Evolutionary conservation across 1,140 invertebrate genomes (phyloP).

Genomic region (Carposina sasakii): DNA sequence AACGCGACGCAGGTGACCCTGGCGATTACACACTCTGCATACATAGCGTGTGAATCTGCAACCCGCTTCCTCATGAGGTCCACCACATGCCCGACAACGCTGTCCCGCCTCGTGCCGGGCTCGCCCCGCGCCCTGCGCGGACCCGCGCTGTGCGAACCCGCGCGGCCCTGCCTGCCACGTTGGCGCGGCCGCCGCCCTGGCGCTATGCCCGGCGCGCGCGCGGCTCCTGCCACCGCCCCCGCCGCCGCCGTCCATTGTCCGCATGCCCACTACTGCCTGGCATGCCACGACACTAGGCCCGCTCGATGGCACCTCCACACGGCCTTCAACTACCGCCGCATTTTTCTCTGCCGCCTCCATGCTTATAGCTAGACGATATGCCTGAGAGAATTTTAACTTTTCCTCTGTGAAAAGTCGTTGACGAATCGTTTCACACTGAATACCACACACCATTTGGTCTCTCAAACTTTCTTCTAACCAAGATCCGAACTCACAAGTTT

Average conservation of each 20-base stretch:
- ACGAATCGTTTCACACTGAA: conserved; percentile 1
- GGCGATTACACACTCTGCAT: conserved; percentile 1
- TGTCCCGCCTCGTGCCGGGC: not conserved
- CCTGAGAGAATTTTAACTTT: not conserved
- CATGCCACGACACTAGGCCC: not conserved
- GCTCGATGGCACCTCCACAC: not conserved
- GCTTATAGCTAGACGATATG: not conserved
- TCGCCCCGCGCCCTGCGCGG: too few species aligned
- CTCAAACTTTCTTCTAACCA: conserved; percentile 10
- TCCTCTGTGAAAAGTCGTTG: not conserved
- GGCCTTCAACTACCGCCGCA: not conserved
- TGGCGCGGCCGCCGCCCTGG: too few species aligned
- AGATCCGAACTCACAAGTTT: conserved; percentile 20
- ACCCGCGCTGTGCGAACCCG: not conserved
- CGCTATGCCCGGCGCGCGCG: not conserved
- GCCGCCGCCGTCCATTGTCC: not conserved
- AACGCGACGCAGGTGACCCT: conserved; percentile 2
- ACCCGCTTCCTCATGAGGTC: not conserved
- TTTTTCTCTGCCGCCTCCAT: conserved; percentile 9
- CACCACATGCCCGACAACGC: conserved; percentile 2
- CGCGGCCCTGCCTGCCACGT: too few species aligned
- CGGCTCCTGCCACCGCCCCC: not conserved
- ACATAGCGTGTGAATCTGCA: conserved; percentile 4
- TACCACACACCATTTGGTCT: conserved; percentile 5
- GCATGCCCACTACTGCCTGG: not conserved